Conservation (phyloP, 1,140 invertebrate species). For the Ctenoplectra terminalis region DNA sequence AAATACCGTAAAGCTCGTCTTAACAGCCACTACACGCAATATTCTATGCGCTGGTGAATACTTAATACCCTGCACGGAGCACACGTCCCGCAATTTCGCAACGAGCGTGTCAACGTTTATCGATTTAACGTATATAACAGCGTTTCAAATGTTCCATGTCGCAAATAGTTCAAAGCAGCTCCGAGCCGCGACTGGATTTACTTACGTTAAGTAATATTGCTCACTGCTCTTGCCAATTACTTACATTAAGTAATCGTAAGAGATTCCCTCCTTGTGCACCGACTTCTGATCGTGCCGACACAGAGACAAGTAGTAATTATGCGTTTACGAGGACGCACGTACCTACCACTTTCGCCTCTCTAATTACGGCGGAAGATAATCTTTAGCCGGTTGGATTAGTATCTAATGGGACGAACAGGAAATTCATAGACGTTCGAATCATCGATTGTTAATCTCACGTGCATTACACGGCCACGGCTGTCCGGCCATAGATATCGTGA, state of each 20-base stretch:
- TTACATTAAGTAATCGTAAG: slow-evolving; percentile 68
- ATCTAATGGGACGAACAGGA: slow-evolving; percentile 51
- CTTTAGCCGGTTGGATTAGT: slow-evolving; percentile 33
- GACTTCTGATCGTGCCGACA: slow-evolving; percentile 68
- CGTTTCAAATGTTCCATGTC: slow-evolving; percentile 42
- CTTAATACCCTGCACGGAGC: neutral
- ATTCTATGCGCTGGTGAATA: slow-evolving; percentile 20
- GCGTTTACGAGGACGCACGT: slow-evolving; percentile 65
- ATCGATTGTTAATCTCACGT: slow-evolving; percentile 40
- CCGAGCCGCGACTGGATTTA: slow-evolving; percentile 2
- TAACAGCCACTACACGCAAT: slow-evolving; percentile 16
- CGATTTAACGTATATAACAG: slow-evolving; percentile 56
- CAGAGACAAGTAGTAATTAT: slow-evolving; percentile 68
- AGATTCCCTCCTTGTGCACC: slow-evolving; percentile 50
- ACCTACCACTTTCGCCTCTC: slow-evolving; percentile 64
- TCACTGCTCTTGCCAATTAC: slow-evolving; percentile 62
- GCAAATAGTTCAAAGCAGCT: slow-evolving; percentile 39
- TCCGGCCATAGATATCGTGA: slow-evolving; percentile 14
- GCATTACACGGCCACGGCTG: neutral
- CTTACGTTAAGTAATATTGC: slow-evolving; percentile 66
- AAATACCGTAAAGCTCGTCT: slow-evolving; percentile 17
- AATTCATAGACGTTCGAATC: slow-evolving; percentile 34
- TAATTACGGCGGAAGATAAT: slow-evolving; percentile 62
- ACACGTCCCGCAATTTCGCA: slow-evolving; percentile 54
- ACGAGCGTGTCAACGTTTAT: slow-evolving; percentile 65